Evolutionary conservation across 2,888 invertebrate species (phyloP).

Genomic region (Bugula neritina): DNA sequence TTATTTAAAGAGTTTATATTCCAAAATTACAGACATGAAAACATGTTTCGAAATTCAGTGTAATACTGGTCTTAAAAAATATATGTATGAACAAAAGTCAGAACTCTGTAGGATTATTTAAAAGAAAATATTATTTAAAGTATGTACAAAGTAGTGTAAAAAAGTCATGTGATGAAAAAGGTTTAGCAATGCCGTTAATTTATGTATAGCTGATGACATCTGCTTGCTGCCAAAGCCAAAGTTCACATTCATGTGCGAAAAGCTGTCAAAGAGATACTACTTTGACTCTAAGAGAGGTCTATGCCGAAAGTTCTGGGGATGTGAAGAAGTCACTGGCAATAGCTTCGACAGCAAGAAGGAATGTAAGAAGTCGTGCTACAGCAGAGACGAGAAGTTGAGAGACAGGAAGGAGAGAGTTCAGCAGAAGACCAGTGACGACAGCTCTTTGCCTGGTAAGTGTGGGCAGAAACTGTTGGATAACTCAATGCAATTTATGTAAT

Average conservation of each 20-base stretch:
- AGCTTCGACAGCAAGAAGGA: constrained; percentile 34
- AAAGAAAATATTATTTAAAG: too few relatives aligned
- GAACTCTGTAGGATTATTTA: too few relatives aligned
- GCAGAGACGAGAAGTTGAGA: constrained; percentile 27
- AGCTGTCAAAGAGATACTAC: constrained; percentile 33
- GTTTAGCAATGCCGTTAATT: too few relatives aligned
- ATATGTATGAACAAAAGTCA: too few relatives aligned
- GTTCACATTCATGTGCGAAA: constrained; percentile 33
- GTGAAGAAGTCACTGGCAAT: constrained; percentile 33
- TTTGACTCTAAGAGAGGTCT: constrained; percentile 34
- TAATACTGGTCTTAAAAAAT: too few relatives aligned
- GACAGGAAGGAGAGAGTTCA: constrained; percentile 25
- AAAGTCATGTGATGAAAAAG: too few relatives aligned
- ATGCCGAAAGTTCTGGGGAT: constrained; percentile 34
- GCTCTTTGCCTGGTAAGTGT: neutral
- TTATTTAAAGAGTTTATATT: too few relatives aligned
- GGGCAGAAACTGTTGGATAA: too few relatives aligned
- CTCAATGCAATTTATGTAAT: too few relatives aligned
- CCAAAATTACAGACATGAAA: too few relatives aligned
- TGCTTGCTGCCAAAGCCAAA: constrained; percentile 33
- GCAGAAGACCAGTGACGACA: neutral
- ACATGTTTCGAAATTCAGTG: too few relatives aligned
- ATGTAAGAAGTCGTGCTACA: constrained; percentile 34
- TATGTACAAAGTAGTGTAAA: too few relatives aligned
- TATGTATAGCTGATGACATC: constrained; percentile 28